A percentile compares a stretch with the other conserved stretches of the same genome.
These are phyloP conservation scores for Sebastes minor DNA, from an alignment of 2,797 vertebrate species.

Conservation along the genomic window DNA sequence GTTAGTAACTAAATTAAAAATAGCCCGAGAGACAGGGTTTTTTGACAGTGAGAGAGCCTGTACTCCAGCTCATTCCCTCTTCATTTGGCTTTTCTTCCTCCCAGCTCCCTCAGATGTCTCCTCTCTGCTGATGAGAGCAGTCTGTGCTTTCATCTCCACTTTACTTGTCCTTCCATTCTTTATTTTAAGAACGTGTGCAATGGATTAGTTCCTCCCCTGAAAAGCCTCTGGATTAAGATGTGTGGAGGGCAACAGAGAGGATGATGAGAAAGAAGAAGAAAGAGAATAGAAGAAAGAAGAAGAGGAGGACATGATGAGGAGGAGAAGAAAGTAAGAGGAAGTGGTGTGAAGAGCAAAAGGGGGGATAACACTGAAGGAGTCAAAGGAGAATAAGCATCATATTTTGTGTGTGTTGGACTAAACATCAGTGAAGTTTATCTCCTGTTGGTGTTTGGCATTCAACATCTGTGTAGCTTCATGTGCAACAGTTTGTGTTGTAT, in stretches of 20 bases:
- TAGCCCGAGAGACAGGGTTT: slow-evolving; percentile 30
- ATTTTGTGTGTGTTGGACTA: not conserved
- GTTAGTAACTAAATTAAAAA: slow-evolving; percentile 61
- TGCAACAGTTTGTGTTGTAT: slow-evolving; percentile 23
- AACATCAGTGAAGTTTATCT: slow-evolving; percentile 2
- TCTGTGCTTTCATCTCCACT: slow-evolving; percentile 68
- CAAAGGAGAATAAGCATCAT: not conserved
- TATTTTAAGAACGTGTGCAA: slow-evolving; percentile 62
- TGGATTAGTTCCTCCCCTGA: slow-evolving; percentile 51
- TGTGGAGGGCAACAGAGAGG: slow-evolving; percentile 25
- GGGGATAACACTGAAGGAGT: not conserved
- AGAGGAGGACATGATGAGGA: not conserved
- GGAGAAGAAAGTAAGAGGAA: not conserved
- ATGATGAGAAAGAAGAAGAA: slow-evolving; percentile 21
- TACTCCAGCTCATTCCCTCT: slow-evolving; percentile 28
- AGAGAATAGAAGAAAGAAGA: not conserved
- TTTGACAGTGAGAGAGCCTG: slow-evolving; percentile 29
- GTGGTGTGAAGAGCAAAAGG: not conserved
- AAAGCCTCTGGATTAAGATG: slow-evolving; percentile 61
- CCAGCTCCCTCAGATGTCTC: slow-evolving; percentile 50
- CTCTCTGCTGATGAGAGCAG: slow-evolving; percentile 53
- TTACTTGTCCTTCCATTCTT: slow-evolving; percentile 53
- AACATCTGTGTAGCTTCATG: slow-evolving; percentile 21
- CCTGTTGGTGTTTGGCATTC: not conserved
- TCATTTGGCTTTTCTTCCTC: slow-evolving; percentile 18